These are phyloP conservation scores for Elephantulus edwardii DNA, from an alignment of 2,113 vertebrate genomes.

Conservation along the genomic window DNA sequence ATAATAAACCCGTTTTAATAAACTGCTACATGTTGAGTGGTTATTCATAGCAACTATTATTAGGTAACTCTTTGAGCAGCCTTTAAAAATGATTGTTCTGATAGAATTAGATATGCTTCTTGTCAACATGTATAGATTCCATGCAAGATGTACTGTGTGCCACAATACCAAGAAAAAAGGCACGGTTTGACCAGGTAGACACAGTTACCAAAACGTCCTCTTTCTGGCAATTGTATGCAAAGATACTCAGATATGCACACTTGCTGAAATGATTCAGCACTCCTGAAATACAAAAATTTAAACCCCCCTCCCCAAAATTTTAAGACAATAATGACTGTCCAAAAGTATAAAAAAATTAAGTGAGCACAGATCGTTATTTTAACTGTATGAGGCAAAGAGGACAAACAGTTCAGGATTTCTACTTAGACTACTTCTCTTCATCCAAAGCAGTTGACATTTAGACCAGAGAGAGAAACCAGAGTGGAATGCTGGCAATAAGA, in stretches of 20 bases:
- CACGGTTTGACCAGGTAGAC: neutral
- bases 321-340: neutral
- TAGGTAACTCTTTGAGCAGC: neutral
- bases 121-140: neutral
- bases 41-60: neutral
- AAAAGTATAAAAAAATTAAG: neutral
- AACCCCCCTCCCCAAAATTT: conserved; percentile 17
- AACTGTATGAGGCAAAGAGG: neutral
- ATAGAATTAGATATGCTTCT: conserved; percentile 9
- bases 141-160: neutral
- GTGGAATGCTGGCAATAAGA: neutral
- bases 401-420: neutral
- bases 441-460: neutral
- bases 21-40: neutral
- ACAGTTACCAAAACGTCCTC: neutral
- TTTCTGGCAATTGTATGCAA: conserved; percentile 20
- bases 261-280: conserved; percentile 12
- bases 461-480: neutral
- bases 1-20: conserved; percentile 17
- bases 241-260: neutral
- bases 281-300: conserved; percentile 43
- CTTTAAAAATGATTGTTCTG: neutral
- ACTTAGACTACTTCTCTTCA: neutral
- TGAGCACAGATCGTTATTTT: neutral
- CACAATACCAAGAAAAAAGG: neutral